Base-by-base conservation (phyloP, 1,140 invertebrate genomes). In the Drosophila lini region DNA sequence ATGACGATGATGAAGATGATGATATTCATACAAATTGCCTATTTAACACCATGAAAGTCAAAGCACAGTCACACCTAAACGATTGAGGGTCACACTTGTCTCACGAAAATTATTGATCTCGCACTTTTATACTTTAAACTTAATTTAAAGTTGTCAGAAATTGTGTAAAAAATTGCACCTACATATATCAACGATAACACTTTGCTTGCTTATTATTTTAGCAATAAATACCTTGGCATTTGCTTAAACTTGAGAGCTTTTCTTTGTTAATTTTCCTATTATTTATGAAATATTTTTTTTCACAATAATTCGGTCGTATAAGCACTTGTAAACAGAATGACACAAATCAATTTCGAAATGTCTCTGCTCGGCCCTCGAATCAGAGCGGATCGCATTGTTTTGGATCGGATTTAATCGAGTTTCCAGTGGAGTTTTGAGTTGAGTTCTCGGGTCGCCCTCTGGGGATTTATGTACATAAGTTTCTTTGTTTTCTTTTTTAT, bases 281-380 rank as follows among this genome's bases (percentile, higher is more conserved):
- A 10, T 9, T 42, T n/a, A 41, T 62, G 53, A 13, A 10, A 57
- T 62, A 1, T 8, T 59, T 32, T 41, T 41, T 22, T 41, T 22
- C 34, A 10, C 31, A 62, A 41, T 7, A 34, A 60, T 25, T 34
- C 10, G 11, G 11, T 63, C 56, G 22, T 60, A 61, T 42, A 32
- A 41, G 3, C 40, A 22, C 15, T 34, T 16, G 19, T 48, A 48
- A 22, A 44, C 5, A 48, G 22, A 48, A 36, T 38, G 22, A n/a
- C 25, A 59, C 13, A 32, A 59, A 42, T 59, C 28, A 63, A 44
- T 62, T 65, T 65, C 22, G 32, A 36, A 62, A 62, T 65, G 40
- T 10, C n/a, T 25, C 42, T 45, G 5, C 38, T 42, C 10, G 8
- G 28, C 28, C 8, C 19, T 63, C 19, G 19, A 64, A 64, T 60